A percentile compares a stretch with the other conserved stretches of the same genome.
These are phyloP conservation scores for Aphrophora alni DNA, from an alignment of 2,888 invertebrate species.

Conservation along the genomic window DNA sequence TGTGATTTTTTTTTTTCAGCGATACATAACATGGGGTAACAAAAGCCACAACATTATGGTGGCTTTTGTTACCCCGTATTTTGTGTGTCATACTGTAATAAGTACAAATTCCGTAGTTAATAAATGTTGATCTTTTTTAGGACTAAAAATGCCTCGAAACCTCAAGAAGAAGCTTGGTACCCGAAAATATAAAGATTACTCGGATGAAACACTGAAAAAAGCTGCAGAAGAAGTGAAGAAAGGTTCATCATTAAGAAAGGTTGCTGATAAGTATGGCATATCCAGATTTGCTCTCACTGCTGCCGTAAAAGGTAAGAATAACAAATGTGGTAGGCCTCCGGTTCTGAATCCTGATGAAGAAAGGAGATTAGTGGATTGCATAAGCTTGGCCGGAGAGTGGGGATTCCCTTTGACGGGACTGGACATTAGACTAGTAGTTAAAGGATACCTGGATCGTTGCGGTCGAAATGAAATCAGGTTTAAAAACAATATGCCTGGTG, in stretches of 20 bases:
- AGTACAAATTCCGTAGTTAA: no score
- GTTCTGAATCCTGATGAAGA: constrained; percentile 16
- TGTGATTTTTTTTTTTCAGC: no score
- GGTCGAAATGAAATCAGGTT: constrained; percentile 38
- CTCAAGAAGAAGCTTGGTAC: no score
- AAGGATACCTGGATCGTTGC: constrained; percentile 33
- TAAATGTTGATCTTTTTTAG: no score
- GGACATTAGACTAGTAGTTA: constrained; percentile 21
- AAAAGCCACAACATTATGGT: background rate
- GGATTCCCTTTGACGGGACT: constrained; percentile 23
- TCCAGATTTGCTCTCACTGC: no score
- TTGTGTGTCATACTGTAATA: no score
- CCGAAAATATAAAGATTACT: no score
- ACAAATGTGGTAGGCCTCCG: constrained; percentile 17
- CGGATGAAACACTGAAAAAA: no score
- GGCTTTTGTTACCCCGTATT: constrained; percentile 22
- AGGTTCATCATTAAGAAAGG: no score
- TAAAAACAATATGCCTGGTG: constrained; percentile 49
- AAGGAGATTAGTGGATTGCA: constrained; percentile 11
- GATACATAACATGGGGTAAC: constrained; percentile 13
- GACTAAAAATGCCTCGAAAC: no score
- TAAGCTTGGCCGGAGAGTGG: constrained; percentile 19
- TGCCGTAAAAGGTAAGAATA: constrained; percentile 12
- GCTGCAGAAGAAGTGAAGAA: no score
- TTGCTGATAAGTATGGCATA: no score